Evolutionary conservation across 1,140 invertebrate species (phyloP).

Genomic region (Chionoecetes opilio): DNA sequence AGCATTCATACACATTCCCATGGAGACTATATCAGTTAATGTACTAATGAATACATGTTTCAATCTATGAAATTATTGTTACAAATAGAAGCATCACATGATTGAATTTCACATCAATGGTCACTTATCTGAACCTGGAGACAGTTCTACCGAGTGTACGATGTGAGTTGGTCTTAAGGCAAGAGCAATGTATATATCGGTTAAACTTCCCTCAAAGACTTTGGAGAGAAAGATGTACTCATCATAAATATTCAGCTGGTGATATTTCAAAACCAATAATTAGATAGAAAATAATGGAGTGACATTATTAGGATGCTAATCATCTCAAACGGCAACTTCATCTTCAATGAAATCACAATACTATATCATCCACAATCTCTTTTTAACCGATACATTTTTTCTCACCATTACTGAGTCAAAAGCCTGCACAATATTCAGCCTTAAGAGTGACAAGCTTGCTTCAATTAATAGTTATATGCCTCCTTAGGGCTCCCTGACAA

Average conservation of each 20-base stretch:
- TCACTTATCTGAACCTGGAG: neutral
- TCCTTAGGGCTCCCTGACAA: constrained; percentile 31
- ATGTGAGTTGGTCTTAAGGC: neutral
- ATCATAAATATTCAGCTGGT: neutral
- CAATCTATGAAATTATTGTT: neutral
- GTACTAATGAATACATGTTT: neutral
- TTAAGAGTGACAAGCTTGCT: neutral
- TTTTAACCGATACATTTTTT: constrained; percentile 2
- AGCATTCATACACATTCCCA: too few relatives aligned
- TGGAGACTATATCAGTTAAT: neutral
- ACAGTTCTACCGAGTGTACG: neutral
- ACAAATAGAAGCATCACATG: neutral
- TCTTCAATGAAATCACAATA: neutral
- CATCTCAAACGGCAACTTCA: neutral
- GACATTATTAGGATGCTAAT: neutral
- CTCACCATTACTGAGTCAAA: neutral
- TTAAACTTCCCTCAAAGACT: neutral
- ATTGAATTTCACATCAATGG: neutral
- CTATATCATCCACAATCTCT: neutral
- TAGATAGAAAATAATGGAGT: neutral
- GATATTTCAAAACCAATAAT: neutral
- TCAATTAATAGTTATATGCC: neutral
- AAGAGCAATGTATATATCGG: neutral
- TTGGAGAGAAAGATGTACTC: neutral
- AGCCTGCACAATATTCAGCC: neutral